Conservation (phyloP, 2,797 vertebrate species). For the Sebastes taczanowskii region DNA sequence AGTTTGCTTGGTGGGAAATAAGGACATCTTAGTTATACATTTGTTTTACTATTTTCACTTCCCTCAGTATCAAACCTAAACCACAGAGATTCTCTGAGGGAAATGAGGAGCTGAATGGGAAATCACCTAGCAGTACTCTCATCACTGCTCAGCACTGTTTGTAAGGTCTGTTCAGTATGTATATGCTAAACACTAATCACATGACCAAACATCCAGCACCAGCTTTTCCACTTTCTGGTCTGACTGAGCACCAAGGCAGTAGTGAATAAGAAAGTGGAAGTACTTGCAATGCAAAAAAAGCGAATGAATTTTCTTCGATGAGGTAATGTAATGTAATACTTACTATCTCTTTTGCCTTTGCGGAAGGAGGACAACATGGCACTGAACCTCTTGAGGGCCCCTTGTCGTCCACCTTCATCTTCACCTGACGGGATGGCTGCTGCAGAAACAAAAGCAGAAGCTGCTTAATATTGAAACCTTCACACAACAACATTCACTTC, state of each 20-base stretch:
- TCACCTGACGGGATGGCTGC: constrained; percentile 50
- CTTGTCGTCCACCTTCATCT: constrained; percentile 57
- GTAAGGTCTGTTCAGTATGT: background rate
- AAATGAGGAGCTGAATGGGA: background rate
- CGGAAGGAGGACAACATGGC: constrained; percentile 77
- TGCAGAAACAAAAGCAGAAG: background rate
- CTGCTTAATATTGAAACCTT: background rate
- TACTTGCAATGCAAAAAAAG: background rate
- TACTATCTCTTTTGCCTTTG: constrained; percentile 70
- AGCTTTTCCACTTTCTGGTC: background rate
- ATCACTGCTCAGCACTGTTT: background rate
- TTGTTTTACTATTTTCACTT: background rate
- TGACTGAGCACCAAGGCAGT: background rate
- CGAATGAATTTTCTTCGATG: background rate
- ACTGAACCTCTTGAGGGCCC: constrained; percentile 78
- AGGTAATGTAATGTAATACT: constrained; percentile 45
- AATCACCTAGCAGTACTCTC: background rate
- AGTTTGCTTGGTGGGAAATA: background rate
- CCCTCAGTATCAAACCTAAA: background rate
- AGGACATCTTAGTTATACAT: no score
- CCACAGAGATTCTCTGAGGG: background rate
- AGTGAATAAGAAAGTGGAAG: background rate
- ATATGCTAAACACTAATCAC: background rate
- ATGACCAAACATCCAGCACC: background rate
- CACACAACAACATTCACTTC: background rate